Percentiles rank a stretch among this genome's conserved stretches.
These are phyloP conservation scores for Gnathonemus longibarbis DNA, from an alignment of 2,113 vertebrate species.

Conservation along the genomic window DNA sequence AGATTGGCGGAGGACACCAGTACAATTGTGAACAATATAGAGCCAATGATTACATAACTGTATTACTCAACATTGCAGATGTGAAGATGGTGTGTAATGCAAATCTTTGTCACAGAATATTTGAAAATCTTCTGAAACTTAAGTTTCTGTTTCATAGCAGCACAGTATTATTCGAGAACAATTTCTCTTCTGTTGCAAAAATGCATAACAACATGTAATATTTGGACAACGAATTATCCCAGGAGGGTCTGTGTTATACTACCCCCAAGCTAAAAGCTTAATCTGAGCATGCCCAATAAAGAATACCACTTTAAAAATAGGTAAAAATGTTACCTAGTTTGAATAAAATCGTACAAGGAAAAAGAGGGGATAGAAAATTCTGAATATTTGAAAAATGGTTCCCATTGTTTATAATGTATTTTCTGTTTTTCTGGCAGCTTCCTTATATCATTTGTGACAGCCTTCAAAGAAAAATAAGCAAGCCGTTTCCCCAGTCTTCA, in stretches of 20 bases:
- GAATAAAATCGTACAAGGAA: background rate
- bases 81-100: background rate
- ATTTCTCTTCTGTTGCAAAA: background rate
- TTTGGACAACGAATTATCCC: background rate
- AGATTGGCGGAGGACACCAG: background rate
- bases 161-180: background rate
- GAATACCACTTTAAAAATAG: background rate
- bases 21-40: background rate
- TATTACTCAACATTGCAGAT: background rate
- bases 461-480: constrained; percentile 4
- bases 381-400: background rate
- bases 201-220: background rate
- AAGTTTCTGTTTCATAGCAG: background rate
- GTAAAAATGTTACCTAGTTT: background rate
- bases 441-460: background rate
- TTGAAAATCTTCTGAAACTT: background rate
- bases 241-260: background rate
- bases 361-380: background rate
- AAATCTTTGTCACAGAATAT: background rate
- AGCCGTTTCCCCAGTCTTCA: background rate
- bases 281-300: background rate
- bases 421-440: background rate
- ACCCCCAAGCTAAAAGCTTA: background rate
- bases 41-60: background rate
- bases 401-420: background rate